Base-by-base conservation (phyloP, 1,140 invertebrate genomes). In the Diabrotica virgifera region DNA sequence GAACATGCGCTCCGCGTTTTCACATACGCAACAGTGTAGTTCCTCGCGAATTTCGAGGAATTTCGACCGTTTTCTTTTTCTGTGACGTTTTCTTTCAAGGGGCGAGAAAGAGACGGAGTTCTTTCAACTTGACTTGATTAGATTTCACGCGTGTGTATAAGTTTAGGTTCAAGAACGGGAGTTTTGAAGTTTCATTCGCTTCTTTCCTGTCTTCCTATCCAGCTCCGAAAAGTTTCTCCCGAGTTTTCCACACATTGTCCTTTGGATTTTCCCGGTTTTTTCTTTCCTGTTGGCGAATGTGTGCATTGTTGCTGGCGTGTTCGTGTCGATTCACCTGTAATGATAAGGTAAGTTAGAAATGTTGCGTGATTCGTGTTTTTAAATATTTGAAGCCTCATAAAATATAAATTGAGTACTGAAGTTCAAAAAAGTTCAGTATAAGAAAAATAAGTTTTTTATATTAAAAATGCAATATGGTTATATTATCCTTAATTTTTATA, bases 1-100 rank as follows among this genome's bases (percentile, higher is more conserved):
- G 69, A 50, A 38, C 69, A 65, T 70, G 69, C 69, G 69, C 66
- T 51, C 53, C 57, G 51, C 53, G 62, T 55, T 36, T 55, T 56
- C 50, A 35, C 38, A 57, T 56, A 60, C 62, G 60, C 55, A 57
- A 57, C 55, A 57, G 55, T 57, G 24, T 57, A 57, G 55, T 57
- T 57, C 55, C 55, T 57, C 55, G 55, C 55, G 36, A 57, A 57
- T 57, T 57, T 57, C 55, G 36, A 36, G 36, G 55, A 57, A 66
- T 58, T 50, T 59, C 46, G 12, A 36, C 40, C 11, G 37, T 61
- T 57, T 55, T 62, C 69, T 60, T 64, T 51, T 52, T 63, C 50
- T 40, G 60, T 52, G 51, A 13, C 62, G 50, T 14, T 14, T 9
- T 59, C 13, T 35, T 10, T 35, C 9, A n/a, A 24, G 10, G 8